phyloP scores from a whole-genome alignment of 2,888 invertebrate genomes.

The Carcina quercana region DNA sequence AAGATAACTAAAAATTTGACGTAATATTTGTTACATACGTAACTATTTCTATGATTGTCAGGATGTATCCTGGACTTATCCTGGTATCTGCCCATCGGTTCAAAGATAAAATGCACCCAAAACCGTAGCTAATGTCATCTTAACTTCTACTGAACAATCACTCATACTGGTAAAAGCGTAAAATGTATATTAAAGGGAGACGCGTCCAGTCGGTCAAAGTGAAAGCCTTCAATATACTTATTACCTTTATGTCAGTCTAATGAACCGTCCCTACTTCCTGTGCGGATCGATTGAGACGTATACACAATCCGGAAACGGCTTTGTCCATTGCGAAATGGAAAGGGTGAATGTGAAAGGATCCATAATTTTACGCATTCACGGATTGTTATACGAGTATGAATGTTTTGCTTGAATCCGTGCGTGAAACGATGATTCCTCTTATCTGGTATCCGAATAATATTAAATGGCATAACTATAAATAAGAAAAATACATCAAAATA shows the following conservation, averaged over 20 bases:
- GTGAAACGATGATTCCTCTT: too few species aligned
- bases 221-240: constrained; percentile 42
- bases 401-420: too few species aligned
- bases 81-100: too few species aligned
- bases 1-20: too few species aligned
- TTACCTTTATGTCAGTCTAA: constrained; percentile 42
- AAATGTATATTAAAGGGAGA: constrained; percentile 19
- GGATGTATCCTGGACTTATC: too few species aligned
- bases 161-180: constrained; percentile 16
- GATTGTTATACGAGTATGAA: constrained; percentile 20
- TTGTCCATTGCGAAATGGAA: constrained; percentile 47
- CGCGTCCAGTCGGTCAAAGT: constrained; percentile 44
- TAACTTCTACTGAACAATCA: constrained; percentile 11
- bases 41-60: too few species aligned
- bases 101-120: too few species aligned
- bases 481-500: too few species aligned
- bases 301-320: constrained; percentile 62
- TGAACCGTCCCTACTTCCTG: constrained; percentile 64
- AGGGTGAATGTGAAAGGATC: constrained; percentile 39
- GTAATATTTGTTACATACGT: too few species aligned
- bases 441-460: too few species aligned
- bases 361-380: constrained; percentile 37
- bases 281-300: constrained; percentile 43
- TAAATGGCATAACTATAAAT: too few species aligned
- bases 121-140: constrained; percentile 3